A percentile compares a stretch with the other conserved stretches of the same genome.
phyloP scores from a whole-genome alignment of 2,113 vertebrate species.

The Cyprinodon tularosa region DNA sequence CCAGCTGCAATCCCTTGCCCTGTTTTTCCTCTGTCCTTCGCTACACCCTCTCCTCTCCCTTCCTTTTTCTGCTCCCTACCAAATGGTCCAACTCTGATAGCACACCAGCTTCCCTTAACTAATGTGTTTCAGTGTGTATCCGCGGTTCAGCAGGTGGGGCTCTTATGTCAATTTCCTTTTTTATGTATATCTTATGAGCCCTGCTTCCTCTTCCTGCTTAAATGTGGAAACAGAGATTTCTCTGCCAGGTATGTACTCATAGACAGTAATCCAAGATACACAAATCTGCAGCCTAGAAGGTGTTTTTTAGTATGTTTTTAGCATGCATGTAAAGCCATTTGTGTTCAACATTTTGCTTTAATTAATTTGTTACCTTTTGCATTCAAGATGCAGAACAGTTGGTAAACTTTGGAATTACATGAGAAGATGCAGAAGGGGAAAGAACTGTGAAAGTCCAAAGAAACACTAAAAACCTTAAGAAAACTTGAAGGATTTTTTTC shows the following conservation, averaged over 20 bases:
- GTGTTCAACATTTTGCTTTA: too few relatives aligned
- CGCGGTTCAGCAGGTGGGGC: slow-evolving; percentile 11
- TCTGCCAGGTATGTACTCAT: slow-evolving; percentile 4
- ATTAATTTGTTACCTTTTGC: too few relatives aligned
- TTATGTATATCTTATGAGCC: background rate
- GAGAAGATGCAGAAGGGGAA: too few relatives aligned
- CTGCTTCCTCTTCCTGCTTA: slow-evolving; percentile 25
- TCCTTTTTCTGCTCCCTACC: slow-evolving; percentile 42
- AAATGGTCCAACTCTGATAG: slow-evolving; percentile 27
- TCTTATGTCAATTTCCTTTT: slow-evolving; percentile 1
- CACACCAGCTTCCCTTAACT: slow-evolving; percentile 36
- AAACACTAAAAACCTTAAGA: too few relatives aligned
- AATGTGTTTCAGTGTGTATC: slow-evolving; percentile 22
- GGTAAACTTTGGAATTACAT: too few relatives aligned
- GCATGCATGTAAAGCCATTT: background rate
- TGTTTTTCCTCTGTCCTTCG: slow-evolving; percentile 59
- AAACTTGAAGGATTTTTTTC: too few relatives aligned
- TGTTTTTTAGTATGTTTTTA: background rate
- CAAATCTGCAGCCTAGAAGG: background rate
- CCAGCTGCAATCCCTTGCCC: slow-evolving; percentile 67
- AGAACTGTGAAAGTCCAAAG: too few relatives aligned
- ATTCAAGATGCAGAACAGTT: too few relatives aligned
- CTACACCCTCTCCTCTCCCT: slow-evolving; percentile 54
- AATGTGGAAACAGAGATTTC: slow-evolving; percentile 7
- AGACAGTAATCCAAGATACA: background rate